Evolutionary conservation across 2,113 vertebrate species (phyloP).

Genomic region (Nerophis ophidion): DNA sequence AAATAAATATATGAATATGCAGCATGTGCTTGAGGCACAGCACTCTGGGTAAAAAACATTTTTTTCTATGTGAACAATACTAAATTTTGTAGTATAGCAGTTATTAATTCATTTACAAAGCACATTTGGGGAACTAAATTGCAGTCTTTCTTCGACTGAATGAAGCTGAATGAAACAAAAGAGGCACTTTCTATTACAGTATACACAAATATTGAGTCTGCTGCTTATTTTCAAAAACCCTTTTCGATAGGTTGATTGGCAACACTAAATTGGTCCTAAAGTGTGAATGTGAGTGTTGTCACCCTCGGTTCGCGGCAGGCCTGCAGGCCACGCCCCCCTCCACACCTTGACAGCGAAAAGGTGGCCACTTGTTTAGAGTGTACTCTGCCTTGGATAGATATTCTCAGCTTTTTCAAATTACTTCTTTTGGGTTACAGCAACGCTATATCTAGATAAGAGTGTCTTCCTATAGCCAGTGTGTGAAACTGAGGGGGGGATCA

Average conservation of each 20-base stretch:
- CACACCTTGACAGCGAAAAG: no score
- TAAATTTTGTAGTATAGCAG: not conserved
- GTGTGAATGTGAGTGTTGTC: no score
- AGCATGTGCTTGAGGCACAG: not conserved
- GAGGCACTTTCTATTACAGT: not conserved
- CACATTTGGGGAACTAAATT: not conserved
- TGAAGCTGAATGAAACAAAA: not conserved
- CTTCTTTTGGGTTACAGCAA: constrained; percentile 1
- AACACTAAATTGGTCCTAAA: no score
- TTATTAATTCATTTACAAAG: not conserved
- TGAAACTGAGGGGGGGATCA: constrained; percentile 5
- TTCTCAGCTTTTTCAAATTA: constrained; percentile 7
- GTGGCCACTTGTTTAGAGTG: no score
- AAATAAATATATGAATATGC: no score
- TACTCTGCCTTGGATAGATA: not conserved
- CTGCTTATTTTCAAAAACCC: not conserved
- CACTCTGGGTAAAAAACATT: not conserved
- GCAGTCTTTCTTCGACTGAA: no score
- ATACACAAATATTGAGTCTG: not conserved
- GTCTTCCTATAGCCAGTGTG: constrained; percentile 11
- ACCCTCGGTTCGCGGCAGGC: no score
- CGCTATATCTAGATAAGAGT: not conserved
- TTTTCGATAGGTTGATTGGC: no score
- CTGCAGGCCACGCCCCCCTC: no score
- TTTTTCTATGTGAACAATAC: not conserved